Evolutionary conservation across 2,797 vertebrate genomes (phyloP).

Genomic region (Eutrigla gurnardus): DNA sequence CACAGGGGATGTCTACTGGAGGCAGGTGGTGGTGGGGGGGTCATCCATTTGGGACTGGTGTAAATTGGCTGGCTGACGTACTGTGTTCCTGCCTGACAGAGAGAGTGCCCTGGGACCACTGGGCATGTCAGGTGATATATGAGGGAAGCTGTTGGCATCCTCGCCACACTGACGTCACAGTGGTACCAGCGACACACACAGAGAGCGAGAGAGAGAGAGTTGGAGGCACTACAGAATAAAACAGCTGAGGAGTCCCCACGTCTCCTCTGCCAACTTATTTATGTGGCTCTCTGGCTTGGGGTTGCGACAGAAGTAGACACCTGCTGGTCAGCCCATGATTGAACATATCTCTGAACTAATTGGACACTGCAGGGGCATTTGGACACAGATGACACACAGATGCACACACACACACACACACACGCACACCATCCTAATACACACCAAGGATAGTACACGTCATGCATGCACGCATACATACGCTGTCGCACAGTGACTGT

Average conservation of each 20-base stretch:
- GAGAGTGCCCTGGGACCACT: conserved; percentile 65
- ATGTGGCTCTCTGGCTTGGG: conserved; percentile 62
- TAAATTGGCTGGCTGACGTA: conserved; percentile 79
- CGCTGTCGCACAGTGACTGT: conserved; percentile 59
- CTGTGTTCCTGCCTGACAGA: conserved; percentile 69
- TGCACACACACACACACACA: conserved; percentile 38
- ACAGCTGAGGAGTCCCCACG: conserved; percentile 59
- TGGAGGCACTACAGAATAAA: conserved; percentile 56
- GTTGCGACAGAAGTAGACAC: conserved; percentile 65
- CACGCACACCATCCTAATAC: neutral
- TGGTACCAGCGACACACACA: conserved; percentile 28
- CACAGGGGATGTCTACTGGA: conserved; percentile 47
- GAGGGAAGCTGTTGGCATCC: conserved; percentile 67
- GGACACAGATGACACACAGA: conserved; percentile 68
- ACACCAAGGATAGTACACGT: conserved; percentile 11
- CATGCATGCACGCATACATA: conserved; percentile 27
- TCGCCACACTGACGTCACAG: conserved; percentile 69
- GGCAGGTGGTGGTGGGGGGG: conserved; percentile 59
- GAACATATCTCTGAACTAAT: conserved; percentile 79
- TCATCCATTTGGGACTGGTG: conserved; percentile 71
- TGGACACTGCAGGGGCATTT: conserved; percentile 74
- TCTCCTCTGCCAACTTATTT: conserved; percentile 71
- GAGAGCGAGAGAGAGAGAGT: conserved; percentile 19
- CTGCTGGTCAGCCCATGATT: conserved; percentile 79
- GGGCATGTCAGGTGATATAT: conserved; percentile 72